phyloP scores from a whole-genome alignment of 2,113 vertebrate genomes.

The Acanthisitta chloris region DNA sequence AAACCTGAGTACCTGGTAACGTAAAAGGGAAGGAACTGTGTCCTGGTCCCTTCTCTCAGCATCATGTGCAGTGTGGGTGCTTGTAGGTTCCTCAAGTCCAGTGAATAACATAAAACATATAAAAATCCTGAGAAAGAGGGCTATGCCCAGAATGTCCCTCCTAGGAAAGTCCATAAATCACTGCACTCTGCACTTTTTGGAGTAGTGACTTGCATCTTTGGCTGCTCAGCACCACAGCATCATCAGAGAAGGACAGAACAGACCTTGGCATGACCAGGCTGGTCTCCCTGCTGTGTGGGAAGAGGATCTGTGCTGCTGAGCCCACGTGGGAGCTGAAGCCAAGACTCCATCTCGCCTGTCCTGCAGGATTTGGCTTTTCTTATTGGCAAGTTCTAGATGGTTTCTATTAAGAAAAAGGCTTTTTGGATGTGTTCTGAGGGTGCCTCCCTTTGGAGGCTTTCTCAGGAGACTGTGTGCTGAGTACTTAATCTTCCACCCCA shows the following conservation, averaged over 20 bases:
- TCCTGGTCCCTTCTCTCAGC: background rate
- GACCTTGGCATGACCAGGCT: background rate
- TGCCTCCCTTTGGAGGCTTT: background rate
- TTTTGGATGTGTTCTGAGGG: background rate
- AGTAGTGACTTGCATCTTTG: background rate
- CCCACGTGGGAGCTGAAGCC: background rate
- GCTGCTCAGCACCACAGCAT: background rate
- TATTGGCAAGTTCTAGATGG: background rate
- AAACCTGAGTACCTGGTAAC: background rate
- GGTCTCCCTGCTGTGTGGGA: background rate
- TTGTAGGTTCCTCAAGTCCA: background rate
- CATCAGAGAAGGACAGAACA: background rate
- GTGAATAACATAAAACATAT: accelerated
- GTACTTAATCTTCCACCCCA: background rate
- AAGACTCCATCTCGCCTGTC: background rate
- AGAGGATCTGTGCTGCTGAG: background rate
- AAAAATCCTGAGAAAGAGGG: background rate
- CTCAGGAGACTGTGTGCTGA: background rate
- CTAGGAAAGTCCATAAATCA: background rate
- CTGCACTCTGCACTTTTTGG: background rate
- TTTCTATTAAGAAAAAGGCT: slow-evolving; percentile 10
- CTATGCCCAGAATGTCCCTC: background rate
- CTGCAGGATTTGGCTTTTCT: background rate
- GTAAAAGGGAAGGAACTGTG: background rate
- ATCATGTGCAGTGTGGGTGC: accelerated